Base-by-base conservation (phyloP, 1,140 invertebrate genomes). In the Leptestheria dahalacensis region DNA sequence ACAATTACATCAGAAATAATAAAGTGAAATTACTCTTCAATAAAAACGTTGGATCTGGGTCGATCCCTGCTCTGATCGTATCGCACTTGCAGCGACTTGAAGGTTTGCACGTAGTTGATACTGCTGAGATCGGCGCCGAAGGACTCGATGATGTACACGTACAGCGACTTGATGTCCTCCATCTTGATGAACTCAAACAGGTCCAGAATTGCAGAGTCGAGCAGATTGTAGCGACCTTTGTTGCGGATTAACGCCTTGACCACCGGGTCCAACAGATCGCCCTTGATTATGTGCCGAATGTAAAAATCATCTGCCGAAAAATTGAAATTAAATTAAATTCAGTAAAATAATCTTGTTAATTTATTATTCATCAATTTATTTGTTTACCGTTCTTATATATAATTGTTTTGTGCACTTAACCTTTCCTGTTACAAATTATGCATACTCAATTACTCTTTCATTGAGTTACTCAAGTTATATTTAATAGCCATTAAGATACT, bases 121-220 rank as follows among this genome's bases (percentile, higher is more conserved):
- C 86, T 82, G 72, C 96, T 91, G 66, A 98, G 75, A 66, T 88
- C 83, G 73, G 92, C 90, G 55, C 90, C 90, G 72, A 91, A 97
- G 73, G 88, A 92, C 75, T 97, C 92, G 63, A 96, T 87, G 65
- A 97, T 85, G 72, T 97, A 89, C 51, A 84, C 83, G 76, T 88
- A 92, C 64, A 97, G 76, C n/a, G 88, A 85, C 75, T 93, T 94
- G 48, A 97, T 91, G 73, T 96, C 92, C 77, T 97, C 80, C 72
- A 87, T 71, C 79, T 89, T 92, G 60, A 99, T 96, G 75, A 95
- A 99, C 74, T 99, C 97, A 78, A 99, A 99, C 75, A 99, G 82
- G 78, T 99, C 97, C 69, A 99, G 80, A 70, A 99, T 93, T 60
- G 97, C 95, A 15, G 96, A 99, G 74, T 99, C 97, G 59, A 99